These are phyloP conservation scores for Balaenoptera acutorostrata DNA, from an alignment of 2,113 vertebrate genomes.

Conservation along the genomic window DNA sequence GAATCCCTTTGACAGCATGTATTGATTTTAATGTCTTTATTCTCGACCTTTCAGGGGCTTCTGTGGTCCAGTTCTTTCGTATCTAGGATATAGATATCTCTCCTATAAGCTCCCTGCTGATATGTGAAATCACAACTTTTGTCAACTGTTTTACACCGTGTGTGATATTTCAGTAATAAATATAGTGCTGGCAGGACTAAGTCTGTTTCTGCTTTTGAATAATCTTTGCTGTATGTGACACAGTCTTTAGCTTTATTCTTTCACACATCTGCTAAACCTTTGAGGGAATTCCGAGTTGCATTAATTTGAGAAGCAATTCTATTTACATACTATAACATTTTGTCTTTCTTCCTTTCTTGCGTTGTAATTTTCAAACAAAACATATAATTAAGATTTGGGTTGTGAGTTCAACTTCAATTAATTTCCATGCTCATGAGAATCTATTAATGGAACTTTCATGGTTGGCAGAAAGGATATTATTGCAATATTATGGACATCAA, in stretches of 20 bases:
- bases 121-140: slow-evolving; percentile 13
- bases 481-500: neutral
- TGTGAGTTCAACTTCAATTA: neutral
- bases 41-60: slow-evolving; percentile 33
- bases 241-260: neutral
- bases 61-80: slow-evolving; percentile 4
- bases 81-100: slow-evolving; percentile 15
- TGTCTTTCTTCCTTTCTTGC: neutral
- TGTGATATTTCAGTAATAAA: slow-evolving; percentile 16
- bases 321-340: neutral
- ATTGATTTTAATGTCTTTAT: slow-evolving; percentile 36
- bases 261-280: neutral
- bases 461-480: neutral
- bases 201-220: neutral
- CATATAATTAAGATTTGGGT: neutral
- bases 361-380: neutral
- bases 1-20: neutral
- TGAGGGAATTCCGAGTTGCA: neutral
- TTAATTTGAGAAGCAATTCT: neutral
- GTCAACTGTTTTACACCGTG: neutral
- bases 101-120: neutral
- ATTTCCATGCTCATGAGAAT: neutral
- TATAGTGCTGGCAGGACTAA: neutral
- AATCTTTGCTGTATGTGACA: neutral
- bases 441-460: neutral